Percentiles rank a stretch among this genome's conserved stretches.
These are phyloP conservation scores for Helicoverpa zea DNA, from an alignment of 1,140 invertebrate genomes.

Conservation along the genomic window DNA sequence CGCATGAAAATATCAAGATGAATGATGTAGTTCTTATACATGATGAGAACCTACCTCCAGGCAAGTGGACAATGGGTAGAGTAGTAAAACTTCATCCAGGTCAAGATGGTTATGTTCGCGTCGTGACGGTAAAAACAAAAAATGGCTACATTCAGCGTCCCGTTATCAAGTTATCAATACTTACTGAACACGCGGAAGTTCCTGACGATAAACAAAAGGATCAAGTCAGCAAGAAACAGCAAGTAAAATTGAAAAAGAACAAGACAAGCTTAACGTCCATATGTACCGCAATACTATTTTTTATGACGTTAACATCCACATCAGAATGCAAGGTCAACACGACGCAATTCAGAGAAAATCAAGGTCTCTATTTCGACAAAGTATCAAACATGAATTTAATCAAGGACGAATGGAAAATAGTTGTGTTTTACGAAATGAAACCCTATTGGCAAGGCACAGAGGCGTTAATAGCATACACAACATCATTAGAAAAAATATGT, in stretches of 20 bases:
- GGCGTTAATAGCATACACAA: constrained; percentile 4
- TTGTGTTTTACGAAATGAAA: constrained; percentile 25
- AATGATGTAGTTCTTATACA: too few species aligned
- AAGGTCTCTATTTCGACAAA: constrained; percentile 51
- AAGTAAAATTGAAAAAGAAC: background rate
- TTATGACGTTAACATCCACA: constrained; percentile 15
- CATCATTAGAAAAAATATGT: constrained; percentile 39
- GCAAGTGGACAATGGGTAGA: too few species aligned
- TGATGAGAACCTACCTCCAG: too few species aligned
- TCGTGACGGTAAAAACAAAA: constrained; percentile 35
- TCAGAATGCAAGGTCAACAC: constrained; percentile 20
- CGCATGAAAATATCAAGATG: constrained; percentile 25
- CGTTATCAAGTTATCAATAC: constrained; percentile 32
- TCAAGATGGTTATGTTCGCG: constrained; percentile 5
- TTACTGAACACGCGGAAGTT: constrained; percentile 14
- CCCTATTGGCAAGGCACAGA: constrained; percentile 21
- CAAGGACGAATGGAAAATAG: constrained; percentile 37
- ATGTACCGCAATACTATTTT: background rate
- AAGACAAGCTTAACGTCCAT: background rate
- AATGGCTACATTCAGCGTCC: constrained; percentile 26
- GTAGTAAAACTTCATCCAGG: constrained; percentile 35
- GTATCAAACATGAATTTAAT: constrained; percentile 36
- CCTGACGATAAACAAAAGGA: background rate
- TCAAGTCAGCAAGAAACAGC: background rate
- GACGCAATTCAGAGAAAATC: constrained; percentile 32